Percentiles rank a stretch among this genome's conserved stretches.
phyloP scores from a whole-genome alignment of 2,113 vertebrate genomes.

The Garra rufa region DNA sequence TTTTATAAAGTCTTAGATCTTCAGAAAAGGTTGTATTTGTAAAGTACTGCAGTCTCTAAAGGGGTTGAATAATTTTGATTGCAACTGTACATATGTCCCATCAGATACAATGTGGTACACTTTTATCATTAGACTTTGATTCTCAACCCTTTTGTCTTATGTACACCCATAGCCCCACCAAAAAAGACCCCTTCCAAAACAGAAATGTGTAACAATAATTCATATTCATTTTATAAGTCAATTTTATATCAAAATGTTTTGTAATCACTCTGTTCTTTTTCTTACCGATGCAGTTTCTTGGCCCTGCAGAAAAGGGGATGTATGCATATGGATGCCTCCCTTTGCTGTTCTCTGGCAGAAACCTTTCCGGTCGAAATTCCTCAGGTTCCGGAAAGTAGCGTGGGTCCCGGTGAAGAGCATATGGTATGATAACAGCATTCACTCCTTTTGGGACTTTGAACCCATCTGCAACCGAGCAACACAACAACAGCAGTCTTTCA shows the following conservation, averaged over 20 bases:
- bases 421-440: conserved; percentile 73
- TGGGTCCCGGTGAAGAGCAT: conserved; percentile 81
- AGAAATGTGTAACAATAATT: no score
- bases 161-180: no score
- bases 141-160: no score
- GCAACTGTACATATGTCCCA: no score
- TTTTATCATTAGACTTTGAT: no score
- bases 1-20: no score
- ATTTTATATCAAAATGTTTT: not conserved
- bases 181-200: no score
- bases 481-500: not conserved
- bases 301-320: conserved; percentile 87
- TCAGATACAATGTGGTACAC: no score
- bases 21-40: no score
- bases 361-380: conserved; percentile 83
- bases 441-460: conserved; percentile 74
- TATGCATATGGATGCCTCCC: conserved; percentile 80
- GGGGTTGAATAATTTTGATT: no score
- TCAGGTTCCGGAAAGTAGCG: conserved; percentile 80
- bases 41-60: no score
- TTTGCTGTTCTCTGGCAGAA: conserved; percentile 77
- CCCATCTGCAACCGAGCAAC: conserved; percentile 70
- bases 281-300: conserved; percentile 87
- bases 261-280: conserved; percentile 41
- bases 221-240: no score